Evolutionary conservation across 2,113 vertebrate species (phyloP).

Genomic region (Dasypus novemcinctus): DNA sequence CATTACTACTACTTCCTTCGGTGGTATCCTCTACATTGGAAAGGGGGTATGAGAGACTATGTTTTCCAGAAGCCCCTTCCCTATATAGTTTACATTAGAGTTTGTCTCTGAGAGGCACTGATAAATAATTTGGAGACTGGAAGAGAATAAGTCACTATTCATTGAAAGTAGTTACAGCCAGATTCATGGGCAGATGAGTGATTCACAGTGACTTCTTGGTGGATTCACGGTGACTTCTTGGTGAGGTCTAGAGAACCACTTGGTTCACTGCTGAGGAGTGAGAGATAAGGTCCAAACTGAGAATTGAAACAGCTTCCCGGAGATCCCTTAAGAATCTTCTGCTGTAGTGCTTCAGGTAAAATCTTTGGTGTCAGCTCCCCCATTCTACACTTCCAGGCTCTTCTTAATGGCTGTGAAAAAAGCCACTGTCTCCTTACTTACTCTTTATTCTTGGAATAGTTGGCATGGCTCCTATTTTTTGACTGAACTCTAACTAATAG

Average conservation of each 20-base stretch:
- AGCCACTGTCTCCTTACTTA: background rate
- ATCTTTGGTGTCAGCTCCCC: background rate
- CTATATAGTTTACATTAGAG: background rate
- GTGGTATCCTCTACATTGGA: background rate
- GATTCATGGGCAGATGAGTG: background rate
- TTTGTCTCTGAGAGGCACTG: background rate
- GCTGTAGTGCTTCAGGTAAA: background rate
- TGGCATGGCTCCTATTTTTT: background rate
- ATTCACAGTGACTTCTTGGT: background rate
- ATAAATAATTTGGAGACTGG: background rate
- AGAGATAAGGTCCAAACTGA: background rate
- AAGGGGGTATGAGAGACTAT: background rate
- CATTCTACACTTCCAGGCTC: background rate
- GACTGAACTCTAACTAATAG: background rate
- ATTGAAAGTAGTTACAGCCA: background rate
- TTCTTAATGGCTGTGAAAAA: background rate
- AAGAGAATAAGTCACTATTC: background rate
- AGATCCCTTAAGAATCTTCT: background rate
- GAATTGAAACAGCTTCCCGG: background rate
- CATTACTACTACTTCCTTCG: background rate
- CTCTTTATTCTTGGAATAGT: background rate
- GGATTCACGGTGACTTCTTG: background rate
- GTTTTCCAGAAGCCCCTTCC: background rate
- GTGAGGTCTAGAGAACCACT: background rate
- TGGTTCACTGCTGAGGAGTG: background rate